A percentile compares a stretch with the other conserved stretches of the same genome.
phyloP scores from a whole-genome alignment of 2,888 invertebrate genomes.

The Oconnorella tubifera region DNA sequence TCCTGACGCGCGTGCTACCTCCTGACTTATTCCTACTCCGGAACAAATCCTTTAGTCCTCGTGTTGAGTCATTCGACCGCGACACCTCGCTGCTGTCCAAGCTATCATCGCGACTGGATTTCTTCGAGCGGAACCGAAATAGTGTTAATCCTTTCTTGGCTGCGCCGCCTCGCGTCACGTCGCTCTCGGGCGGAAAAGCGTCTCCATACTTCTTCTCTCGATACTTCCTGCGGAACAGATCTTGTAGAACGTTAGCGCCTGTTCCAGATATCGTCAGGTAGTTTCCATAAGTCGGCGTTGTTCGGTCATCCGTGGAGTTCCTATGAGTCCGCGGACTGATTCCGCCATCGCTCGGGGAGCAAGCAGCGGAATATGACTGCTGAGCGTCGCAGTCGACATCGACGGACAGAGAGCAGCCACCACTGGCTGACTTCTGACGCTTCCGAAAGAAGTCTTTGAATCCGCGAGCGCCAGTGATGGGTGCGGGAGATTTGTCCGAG shows the following conservation, averaged over 20 bases:
- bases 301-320: neutral
- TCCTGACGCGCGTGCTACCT: constrained; percentile 7
- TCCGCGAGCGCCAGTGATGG: neutral
- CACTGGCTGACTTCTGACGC: constrained; percentile 2
- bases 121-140: constrained; percentile 21
- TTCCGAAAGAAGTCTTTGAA: constrained; percentile 15
- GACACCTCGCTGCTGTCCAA: neutral
- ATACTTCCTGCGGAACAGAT: constrained; percentile 22
- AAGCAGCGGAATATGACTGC: constrained; percentile 2
- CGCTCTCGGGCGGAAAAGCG: neutral
- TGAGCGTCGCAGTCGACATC: constrained; percentile 3
- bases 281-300: constrained; percentile 19
- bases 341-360: neutral
- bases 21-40: constrained; percentile 14
- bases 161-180: neutral
- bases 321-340: neutral
- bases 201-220: constrained; percentile 9
- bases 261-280: constrained; percentile 26
- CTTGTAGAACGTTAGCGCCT: constrained; percentile 21
- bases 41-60: constrained; percentile 2
- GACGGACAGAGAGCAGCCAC: neutral
- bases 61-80: neutral
- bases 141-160: neutral
- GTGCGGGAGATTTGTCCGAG: neutral
- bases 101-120: constrained; percentile 14